Evolutionary conservation across 2,113 vertebrate species (phyloP).

Genomic region (Megalops atlanticus): DNA sequence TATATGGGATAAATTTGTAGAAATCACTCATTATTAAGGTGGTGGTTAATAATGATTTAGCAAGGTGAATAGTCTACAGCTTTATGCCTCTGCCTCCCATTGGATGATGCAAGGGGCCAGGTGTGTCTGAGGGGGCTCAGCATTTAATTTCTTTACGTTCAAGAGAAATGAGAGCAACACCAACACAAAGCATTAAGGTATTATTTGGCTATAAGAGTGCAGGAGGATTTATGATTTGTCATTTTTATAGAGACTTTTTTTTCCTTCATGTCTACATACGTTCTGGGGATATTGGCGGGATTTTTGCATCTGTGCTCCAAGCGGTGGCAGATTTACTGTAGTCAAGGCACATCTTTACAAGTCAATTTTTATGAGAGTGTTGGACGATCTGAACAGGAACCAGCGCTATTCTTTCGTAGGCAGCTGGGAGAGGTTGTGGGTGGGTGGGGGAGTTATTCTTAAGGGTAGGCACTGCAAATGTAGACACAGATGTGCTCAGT

Average conservation of each 20-base stretch:
- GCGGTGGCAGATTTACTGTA: not conserved
- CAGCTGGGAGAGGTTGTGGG: too few species aligned
- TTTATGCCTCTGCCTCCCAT: too few species aligned
- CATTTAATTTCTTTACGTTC: too few species aligned
- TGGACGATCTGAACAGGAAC: not conserved
- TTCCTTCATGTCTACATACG: too few species aligned
- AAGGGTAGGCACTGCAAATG: not conserved
- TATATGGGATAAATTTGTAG: too few species aligned
- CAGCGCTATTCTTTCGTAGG: not conserved
- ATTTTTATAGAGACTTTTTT: too few species aligned
- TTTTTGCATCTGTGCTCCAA: not conserved
- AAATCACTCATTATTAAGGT: not conserved
- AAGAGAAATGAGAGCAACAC: too few species aligned
- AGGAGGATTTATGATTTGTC: not conserved
- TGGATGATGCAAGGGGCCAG: not conserved
- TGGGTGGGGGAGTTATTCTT: not conserved
- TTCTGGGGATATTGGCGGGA: not conserved
- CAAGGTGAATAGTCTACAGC: too few species aligned
- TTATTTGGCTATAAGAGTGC: not conserved
- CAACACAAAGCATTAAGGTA: not conserved
- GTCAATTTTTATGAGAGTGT: not conserved
- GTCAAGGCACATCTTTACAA: not conserved
- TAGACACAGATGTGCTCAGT: not conserved
- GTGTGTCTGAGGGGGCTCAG: too few species aligned
- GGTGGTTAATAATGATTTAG: not conserved